phyloP scores from a whole-genome alignment of 2,797 vertebrate genomes.

The Pyrocephalus nanus region DNA sequence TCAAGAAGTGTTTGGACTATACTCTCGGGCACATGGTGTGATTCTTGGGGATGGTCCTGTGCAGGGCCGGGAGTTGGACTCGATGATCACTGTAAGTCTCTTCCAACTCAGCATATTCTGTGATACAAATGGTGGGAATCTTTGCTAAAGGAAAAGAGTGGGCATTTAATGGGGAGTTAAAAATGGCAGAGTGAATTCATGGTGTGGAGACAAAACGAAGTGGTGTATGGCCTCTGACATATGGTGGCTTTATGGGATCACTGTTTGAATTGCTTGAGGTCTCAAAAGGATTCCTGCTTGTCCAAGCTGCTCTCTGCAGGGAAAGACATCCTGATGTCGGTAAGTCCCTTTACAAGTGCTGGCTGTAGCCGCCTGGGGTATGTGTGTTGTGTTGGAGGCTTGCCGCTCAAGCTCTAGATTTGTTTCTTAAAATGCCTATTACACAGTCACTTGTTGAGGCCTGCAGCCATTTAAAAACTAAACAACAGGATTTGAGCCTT shows the following conservation, averaged over 20 bases:
- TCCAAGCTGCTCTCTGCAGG: not conserved
- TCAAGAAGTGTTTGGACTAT: not conserved
- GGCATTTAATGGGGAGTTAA: not conserved
- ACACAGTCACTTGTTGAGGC: not conserved
- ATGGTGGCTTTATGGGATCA: not conserved
- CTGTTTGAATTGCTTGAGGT: not conserved
- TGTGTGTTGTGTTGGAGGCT: not conserved
- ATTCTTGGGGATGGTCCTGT: not conserved
- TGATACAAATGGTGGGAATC: not conserved
- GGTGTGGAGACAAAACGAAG: not conserved
- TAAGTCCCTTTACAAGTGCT: not conserved
- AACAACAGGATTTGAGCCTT: not conserved
- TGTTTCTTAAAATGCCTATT: not conserved
- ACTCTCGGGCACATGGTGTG: not conserved
- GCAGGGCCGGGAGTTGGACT: not conserved
- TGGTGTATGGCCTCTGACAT: not conserved
- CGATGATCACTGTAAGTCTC: not conserved
- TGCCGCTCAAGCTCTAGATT: not conserved
- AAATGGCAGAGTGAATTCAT: not conserved
- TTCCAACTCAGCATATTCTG: not conserved
- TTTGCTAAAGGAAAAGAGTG: not conserved
- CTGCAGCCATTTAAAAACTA: not conserved
- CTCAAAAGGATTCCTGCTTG: not conserved
- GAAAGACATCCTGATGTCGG: not conserved
- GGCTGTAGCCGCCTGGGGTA: not conserved